phyloP scores from a whole-genome alignment of 2,797 vertebrate species.

The Furcifer pardalis region DNA sequence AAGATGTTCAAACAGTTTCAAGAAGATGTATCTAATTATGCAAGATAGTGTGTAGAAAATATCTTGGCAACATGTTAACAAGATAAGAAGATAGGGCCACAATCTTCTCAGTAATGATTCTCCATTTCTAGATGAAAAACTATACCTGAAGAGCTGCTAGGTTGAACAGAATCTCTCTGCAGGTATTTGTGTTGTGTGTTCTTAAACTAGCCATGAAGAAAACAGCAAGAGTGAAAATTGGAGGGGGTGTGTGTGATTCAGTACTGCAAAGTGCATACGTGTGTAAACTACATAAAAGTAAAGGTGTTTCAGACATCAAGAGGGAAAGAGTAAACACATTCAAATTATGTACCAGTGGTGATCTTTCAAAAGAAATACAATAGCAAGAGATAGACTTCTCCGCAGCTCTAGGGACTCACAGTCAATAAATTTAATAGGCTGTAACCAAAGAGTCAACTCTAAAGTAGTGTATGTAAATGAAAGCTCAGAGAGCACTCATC shows the following conservation, averaged over 20 bases:
- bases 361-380: constrained; percentile 70
- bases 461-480: constrained; percentile 68
- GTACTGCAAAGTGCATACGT: constrained; percentile 30
- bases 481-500: constrained; percentile 56
- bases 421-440: constrained; percentile 76
- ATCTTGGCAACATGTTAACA: no score
- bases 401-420: constrained; percentile 66
- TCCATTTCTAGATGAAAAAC: no score
- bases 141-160: background rate
- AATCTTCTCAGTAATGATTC: background rate
- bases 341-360: constrained; percentile 48
- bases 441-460: constrained; percentile 59
- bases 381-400: constrained; percentile 48
- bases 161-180: background rate
- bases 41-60: background rate
- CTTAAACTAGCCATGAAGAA: constrained; percentile 53
- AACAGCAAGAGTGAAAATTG: constrained; percentile 51
- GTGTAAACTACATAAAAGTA: constrained; percentile 54
- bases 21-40: background rate
- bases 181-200: background rate
- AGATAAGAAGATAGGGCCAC: background rate
- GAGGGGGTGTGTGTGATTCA: constrained; percentile 55
- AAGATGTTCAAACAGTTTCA: background rate
- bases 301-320: constrained; percentile 48
- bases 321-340: constrained; percentile 62